Percentiles rank a stretch among this genome's conserved stretches.
Conservation (phyloP, 2,797 vertebrate species). For the Synaphobranchus kaupii region DNA sequence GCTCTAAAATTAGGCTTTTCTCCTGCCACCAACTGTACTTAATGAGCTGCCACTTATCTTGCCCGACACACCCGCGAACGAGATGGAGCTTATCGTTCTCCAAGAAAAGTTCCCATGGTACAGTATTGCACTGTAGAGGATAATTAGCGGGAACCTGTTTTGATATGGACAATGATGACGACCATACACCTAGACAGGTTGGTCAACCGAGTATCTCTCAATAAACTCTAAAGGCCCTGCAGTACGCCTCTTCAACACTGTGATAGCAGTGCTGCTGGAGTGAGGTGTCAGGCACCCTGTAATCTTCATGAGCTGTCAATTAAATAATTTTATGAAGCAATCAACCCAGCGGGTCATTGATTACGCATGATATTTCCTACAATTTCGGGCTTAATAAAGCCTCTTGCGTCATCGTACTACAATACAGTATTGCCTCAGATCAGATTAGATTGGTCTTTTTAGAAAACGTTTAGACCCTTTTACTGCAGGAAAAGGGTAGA, state of each 20-base stretch:
- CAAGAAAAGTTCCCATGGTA: not conserved
- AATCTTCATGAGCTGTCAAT: not conserved
- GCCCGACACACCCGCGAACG: not conserved
- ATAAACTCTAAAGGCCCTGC: not conserved
- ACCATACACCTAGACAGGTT: not conserved
- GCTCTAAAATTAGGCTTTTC: not conserved
- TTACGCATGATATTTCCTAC: not conserved
- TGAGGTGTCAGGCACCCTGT: not conserved
- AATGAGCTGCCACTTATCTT: not conserved
- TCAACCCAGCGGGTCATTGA: not conserved
- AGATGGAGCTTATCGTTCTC: not conserved
- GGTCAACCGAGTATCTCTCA: not conserved
- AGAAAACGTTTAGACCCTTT: not conserved
- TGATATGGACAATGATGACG: not conserved
- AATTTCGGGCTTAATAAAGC: not conserved
- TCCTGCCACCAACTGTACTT: not conserved
- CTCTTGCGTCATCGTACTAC: not conserved
- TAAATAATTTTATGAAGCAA: not conserved
- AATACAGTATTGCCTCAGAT: not conserved
- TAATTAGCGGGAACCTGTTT: not conserved
- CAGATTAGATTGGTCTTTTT: not conserved
- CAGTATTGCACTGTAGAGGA: not conserved
- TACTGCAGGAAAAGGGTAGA: not conserved
- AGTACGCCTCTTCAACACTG: not conserved
- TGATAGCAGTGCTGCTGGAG: not conserved